Evolutionary conservation across 2,113 vertebrate genomes (phyloP).

Genomic region (Cottus gobio): DNA sequence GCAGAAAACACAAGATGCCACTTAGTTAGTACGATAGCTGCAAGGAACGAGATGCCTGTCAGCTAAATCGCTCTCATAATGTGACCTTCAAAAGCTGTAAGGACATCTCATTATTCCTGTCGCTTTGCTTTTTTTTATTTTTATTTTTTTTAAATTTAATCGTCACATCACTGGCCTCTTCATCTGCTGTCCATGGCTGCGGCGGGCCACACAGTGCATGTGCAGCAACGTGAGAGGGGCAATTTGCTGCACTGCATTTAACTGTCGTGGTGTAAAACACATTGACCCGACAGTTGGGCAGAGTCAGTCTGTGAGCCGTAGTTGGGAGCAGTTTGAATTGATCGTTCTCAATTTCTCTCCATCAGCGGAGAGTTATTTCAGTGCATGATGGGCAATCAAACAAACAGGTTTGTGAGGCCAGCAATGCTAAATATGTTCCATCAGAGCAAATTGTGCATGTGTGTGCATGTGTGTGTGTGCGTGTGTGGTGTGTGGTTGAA

Average conservation of each 20-base stretch:
- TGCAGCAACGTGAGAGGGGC: constrained; percentile 48
- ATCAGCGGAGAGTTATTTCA: constrained; percentile 52
- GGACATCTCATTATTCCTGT: constrained; percentile 61
- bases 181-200: constrained; percentile 22
- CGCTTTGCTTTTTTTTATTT: constrained; percentile 8
- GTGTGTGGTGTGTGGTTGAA: neutral
- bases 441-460: constrained; percentile 45
- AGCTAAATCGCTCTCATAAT: constrained; percentile 45
- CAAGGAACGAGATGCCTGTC: constrained; percentile 65
- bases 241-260: constrained; percentile 72
- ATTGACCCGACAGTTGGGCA: constrained; percentile 70
- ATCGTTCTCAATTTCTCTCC: constrained; percentile 67
- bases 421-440: constrained; percentile 33
- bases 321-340: constrained; percentile 66
- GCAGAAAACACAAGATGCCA: constrained; percentile 68
- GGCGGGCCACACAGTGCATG: constrained; percentile 34
- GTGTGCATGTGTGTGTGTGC: neutral
- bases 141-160: constrained; percentile 24
- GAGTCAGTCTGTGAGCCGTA: constrained; percentile 58
- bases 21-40: constrained; percentile 66
- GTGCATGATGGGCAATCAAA: constrained; percentile 57
- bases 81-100: constrained; percentile 63
- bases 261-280: constrained; percentile 68
- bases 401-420: constrained; percentile 40
- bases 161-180: constrained; percentile 42